Evolutionary conservation across 2,113 vertebrate species (phyloP).

Genomic region (Pterocles burchelli): DNA sequence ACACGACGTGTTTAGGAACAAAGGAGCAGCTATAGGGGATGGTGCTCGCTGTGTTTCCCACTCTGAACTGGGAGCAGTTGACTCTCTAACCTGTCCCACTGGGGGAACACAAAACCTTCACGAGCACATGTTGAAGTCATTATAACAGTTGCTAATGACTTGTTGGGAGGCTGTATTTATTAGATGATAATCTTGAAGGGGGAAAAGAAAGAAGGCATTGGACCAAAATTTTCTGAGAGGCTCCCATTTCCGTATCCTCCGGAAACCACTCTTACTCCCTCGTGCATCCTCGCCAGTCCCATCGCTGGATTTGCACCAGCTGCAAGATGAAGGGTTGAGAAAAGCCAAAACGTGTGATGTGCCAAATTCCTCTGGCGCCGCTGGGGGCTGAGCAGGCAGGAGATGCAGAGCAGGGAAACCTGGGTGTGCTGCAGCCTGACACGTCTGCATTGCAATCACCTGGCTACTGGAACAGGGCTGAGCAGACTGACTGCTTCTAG

Average conservation of each 20-base stretch:
- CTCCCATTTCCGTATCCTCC: neutral
- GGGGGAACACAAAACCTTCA: neutral
- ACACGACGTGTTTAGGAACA: neutral
- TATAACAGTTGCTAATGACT: neutral
- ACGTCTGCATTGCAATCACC: neutral
- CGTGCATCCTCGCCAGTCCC: neutral
- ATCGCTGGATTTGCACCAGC: neutral
- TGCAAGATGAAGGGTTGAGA: neutral
- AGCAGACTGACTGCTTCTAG: neutral
- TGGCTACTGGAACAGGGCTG: neutral
- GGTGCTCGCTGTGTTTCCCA: neutral
- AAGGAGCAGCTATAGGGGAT: neutral
- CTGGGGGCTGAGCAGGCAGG: neutral
- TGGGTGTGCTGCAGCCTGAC: no score
- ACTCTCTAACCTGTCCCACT: neutral
- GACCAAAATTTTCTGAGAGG: neutral
- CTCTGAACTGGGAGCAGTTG: neutral
- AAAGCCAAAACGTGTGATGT: neutral
- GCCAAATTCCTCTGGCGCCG: neutral
- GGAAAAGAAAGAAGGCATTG: neutral
- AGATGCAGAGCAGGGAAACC: neutral
- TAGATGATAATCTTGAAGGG: neutral
- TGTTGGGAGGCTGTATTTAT: neutral
- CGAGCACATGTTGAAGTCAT: neutral
- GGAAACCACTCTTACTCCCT: neutral